These are phyloP conservation scores for Hydrophis major DNA, from an alignment of 2,797 vertebrate species.

Conservation along the genomic window DNA sequence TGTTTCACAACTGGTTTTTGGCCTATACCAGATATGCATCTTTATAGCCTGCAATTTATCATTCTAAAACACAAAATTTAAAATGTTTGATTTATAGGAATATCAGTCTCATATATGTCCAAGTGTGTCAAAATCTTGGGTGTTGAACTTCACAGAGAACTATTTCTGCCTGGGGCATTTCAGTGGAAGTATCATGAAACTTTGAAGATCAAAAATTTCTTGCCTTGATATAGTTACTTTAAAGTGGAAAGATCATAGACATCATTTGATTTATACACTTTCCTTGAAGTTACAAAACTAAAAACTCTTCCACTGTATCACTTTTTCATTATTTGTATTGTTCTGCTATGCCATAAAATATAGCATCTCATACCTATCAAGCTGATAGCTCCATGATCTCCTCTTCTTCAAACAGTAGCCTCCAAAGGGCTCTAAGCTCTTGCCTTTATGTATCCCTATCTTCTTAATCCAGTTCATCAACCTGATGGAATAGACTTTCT, in stretches of 20 bases:
- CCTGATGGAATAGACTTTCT: conserved; percentile 2
- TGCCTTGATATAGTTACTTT: neutral
- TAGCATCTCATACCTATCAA: neutral
- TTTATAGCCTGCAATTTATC: neutral
- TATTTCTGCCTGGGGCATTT: neutral
- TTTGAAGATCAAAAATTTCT: neutral
- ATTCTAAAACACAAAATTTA: neutral
- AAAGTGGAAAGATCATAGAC: neutral
- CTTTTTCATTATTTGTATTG: neutral
- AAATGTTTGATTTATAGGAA: neutral
- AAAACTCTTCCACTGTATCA: neutral
- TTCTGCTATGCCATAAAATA: neutral
- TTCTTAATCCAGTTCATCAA: neutral
- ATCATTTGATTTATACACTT: neutral
- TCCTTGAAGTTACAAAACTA: neutral
- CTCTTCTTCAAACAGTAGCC: neutral
- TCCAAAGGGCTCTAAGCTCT: neutral
- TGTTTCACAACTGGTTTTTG: neutral
- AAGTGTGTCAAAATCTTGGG: neutral
- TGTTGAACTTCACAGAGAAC: neutral
- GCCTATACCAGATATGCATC: neutral
- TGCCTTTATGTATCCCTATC: neutral
- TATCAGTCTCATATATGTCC: neutral
- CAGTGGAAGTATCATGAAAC: neutral
- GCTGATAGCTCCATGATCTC: neutral